A percentile compares a stretch with the other conserved stretches of the same genome.
phyloP scores from a whole-genome alignment of 1,140 invertebrate genomes.

The Drosophila sturtevanti region DNA sequence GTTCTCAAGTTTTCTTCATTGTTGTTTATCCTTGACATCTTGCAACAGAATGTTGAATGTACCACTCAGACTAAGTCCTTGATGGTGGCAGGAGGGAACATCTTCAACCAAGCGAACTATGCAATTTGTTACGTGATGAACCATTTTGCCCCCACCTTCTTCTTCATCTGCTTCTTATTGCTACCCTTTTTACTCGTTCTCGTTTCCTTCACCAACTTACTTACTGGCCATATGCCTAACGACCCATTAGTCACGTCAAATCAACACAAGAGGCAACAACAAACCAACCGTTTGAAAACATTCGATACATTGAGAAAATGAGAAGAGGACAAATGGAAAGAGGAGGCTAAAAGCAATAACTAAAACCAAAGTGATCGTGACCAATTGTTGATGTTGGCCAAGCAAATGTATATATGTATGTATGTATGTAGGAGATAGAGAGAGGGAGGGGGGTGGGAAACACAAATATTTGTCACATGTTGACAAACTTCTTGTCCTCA shows the following conservation, averaged over 20 bases:
- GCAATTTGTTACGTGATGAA: conserved; percentile 56
- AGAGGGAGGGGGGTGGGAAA: not conserved
- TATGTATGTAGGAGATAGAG: not conserved
- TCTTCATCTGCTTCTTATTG: not conserved
- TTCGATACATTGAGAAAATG: conserved; percentile 32
- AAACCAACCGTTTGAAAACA: conserved; percentile 42
- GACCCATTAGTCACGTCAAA: conserved; percentile 78
- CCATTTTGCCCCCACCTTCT: conserved; percentile 21
- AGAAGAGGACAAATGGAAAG: conserved; percentile 30
- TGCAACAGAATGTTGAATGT: conserved; percentile 14
- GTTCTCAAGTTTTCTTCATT: not conserved
- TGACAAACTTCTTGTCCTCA: not conserved
- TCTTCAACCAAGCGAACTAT: conserved; percentile 34
- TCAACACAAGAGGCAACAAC: conserved; percentile 55
- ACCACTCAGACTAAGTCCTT: conserved; percentile 46
- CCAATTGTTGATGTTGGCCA: conserved; percentile 63
- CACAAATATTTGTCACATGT: not conserved
- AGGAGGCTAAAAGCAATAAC: conserved; percentile 35
- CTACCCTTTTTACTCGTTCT: not conserved
- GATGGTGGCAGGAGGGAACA: conserved; percentile 9
- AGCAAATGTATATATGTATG: not conserved
- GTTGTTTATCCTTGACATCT: conserved; percentile 36
- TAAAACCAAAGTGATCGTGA: conserved; percentile 74
- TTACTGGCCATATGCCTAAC: conserved; percentile 61
- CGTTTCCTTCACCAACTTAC: not conserved